Conservation (phyloP, 2,797 vertebrate genomes). For the Columba guinea region DNA sequence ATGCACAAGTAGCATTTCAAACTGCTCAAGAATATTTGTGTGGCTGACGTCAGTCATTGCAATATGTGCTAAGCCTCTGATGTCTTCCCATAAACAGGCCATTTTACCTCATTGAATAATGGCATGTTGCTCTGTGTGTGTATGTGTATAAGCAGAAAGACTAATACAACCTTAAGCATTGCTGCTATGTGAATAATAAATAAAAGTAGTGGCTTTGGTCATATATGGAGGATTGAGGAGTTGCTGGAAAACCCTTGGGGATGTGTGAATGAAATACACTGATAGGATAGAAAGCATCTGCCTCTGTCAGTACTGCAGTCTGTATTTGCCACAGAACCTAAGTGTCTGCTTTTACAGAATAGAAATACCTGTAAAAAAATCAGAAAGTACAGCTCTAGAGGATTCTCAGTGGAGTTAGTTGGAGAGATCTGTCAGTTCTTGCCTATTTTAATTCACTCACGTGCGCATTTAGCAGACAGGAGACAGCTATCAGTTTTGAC, state of each 20-base stretch:
- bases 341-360: neutral
- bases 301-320: neutral
- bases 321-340: neutral
- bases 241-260: neutral
- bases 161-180: neutral
- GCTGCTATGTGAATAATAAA: neutral
- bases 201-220: neutral
- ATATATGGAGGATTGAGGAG: neutral
- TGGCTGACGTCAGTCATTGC: neutral
- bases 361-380: neutral
- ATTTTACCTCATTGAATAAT: neutral
- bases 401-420: neutral
- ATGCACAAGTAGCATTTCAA: neutral
- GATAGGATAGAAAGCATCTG: neutral
- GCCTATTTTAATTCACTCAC: neutral
- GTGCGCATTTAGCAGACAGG: neutral
- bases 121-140: neutral
- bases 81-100: neutral
- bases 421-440: neutral
- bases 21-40: neutral
- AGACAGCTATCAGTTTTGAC: slow-evolving; percentile 5
- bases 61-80: neutral
- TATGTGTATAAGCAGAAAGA: neutral
- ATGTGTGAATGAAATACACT: neutral
- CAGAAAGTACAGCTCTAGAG: neutral